Evolutionary conservation across 2,888 invertebrate species (phyloP), one percentile per base, ranked within the genome.

Genomic region (Diloba caeruleocephala): DNA sequence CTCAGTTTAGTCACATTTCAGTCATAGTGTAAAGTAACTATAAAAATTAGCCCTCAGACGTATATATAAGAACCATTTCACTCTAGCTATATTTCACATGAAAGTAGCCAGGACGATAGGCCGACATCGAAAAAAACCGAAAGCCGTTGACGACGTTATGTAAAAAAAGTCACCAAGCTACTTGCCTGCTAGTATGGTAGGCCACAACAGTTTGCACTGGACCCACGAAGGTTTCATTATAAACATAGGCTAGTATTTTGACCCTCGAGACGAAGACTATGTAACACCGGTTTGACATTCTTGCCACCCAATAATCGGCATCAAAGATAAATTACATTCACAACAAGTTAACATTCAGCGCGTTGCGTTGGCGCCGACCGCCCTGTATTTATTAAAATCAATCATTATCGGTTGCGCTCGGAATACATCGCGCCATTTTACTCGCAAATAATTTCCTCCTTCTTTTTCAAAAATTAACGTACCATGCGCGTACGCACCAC

Each of bases 301-400:
- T 48, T 64, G 53, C 59, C 65, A 44, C 65, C 32, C 43, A 53
- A 58, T 51, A 56, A 54, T 37, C 36, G 39, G 56, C 31, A 58
- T 26, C 14, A 14, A 52, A 60, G 39, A 51, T 66, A 56, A 59
- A 66, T 56, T 48, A 66, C 65, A 60, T 39, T 41, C 48, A 45
- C 58, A 56, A 41, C 50, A 53, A 58, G 57, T 54, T 50, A 21
- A 43, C 49, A 49, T 57, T 46, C 38, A 28, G 36, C 5, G 49
- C 17, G 43, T 50, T 53, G 72, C 17, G 45, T 50, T 53, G 72
- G 61, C 67, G 73, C 64, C 61, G 51, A 64, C 64, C 60, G 50
- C 76, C 82, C 85, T 77, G 76, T 81, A 79, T 78, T 88, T 88
- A 88, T 83, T 78, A 84, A 86, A 86, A 87, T 82, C 76, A 76